These are phyloP conservation scores for Etheostoma perlongum DNA, from an alignment of 2,797 vertebrate species.

Conservation along the genomic window DNA sequence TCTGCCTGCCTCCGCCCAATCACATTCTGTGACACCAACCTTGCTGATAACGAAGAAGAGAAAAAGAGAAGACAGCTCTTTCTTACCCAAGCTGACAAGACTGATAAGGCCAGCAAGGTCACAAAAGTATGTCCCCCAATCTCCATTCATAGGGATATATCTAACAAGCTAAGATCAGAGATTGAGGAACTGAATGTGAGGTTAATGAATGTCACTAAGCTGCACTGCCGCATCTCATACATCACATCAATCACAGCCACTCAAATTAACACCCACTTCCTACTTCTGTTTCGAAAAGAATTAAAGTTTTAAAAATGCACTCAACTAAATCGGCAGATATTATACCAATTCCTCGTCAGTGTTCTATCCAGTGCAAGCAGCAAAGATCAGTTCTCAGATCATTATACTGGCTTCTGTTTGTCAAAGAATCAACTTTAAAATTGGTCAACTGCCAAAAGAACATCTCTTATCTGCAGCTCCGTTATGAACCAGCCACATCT, in stretches of 20 bases:
- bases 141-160: neutral
- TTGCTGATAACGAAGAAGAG: conserved; percentile 11
- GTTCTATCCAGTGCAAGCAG: neutral
- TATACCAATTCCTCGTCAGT: neutral
- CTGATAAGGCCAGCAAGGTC: conserved; percentile 9
- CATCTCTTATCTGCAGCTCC: neutral
- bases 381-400: neutral
- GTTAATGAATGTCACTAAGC: neutral
- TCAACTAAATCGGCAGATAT: neutral
- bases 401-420: neutral
- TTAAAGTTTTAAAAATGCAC: neutral
- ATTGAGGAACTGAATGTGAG: neutral
- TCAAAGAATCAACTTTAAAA: neutral
- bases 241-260: neutral
- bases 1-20: neutral
- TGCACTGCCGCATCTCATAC: neutral
- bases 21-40: conserved; percentile 19
- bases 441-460: neutral
- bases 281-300: neutral
- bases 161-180: conserved; percentile 8
- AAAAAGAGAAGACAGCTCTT: conserved; percentile 4
- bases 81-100: neutral
- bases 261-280: neutral
- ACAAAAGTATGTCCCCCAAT: neutral
- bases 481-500: neutral